Percentiles rank a stretch among this genome's conserved stretches.
These are phyloP conservation scores for Xyrauchen texanus DNA, from an alignment of 2,113 vertebrate genomes.

Conservation along the genomic window DNA sequence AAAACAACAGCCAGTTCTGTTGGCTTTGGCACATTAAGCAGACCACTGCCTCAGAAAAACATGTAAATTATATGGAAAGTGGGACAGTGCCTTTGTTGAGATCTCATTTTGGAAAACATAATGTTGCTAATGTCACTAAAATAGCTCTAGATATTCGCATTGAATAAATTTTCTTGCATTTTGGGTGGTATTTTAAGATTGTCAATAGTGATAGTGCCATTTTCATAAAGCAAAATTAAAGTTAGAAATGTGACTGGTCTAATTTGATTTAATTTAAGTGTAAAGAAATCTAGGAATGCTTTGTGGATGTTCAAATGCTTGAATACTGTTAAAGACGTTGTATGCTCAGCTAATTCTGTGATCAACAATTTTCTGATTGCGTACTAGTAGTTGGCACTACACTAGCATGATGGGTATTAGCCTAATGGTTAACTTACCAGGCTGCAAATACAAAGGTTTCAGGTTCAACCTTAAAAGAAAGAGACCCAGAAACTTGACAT, in stretches of 20 bases:
- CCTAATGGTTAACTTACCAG: constrained; percentile 1
- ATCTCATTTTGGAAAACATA: constrained; percentile 7
- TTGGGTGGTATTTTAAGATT: not conserved
- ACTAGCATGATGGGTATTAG: constrained; percentile 13
- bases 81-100: constrained; percentile 26
- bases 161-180: not conserved
- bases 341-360: not conserved
- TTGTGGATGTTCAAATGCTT: not conserved
- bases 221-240: not conserved
- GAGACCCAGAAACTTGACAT: constrained; percentile 26
- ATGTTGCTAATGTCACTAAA: constrained; percentile 17
- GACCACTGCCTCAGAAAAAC: too few relatives aligned
- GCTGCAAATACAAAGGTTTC: constrained; percentile 19
- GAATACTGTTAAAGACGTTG: not conserved
- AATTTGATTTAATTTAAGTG: constrained; percentile 1
- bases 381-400: not conserved
- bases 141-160: not conserved
- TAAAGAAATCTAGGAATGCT: not conserved
- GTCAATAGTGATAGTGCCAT: constrained; percentile 1
- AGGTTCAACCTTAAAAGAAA: constrained; percentile 17
- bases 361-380: not conserved
- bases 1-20: too few relatives aligned
- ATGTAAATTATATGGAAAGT: not conserved
- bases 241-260: not conserved
- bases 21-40: too few relatives aligned